Base-by-base conservation (phyloP, 2,888 invertebrate genomes). In the Lochmaea capreae region DNA sequence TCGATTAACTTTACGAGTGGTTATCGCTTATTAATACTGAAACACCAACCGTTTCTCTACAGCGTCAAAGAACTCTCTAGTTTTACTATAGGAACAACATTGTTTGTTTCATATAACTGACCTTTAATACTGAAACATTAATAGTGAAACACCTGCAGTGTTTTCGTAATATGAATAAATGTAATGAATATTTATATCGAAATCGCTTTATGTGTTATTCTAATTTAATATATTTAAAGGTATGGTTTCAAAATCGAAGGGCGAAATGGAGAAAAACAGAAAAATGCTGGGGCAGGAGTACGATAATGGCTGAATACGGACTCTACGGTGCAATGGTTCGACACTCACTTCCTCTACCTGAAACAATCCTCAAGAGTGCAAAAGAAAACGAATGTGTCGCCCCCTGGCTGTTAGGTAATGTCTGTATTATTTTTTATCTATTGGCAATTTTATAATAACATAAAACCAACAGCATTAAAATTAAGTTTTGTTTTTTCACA, bases 211-310 rank as follows among this genome's bases (percentile, higher is more conserved):
- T 8, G 8, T 33, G 0, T 33, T 33, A 33, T 33, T 33, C 6
- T 1, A 8, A 54, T 54, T 9, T 54, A 18, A 18, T 66, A 16
- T 54, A 52, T 90, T 89, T 33, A 1, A 90, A 99, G 99, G 99
- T 99, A 71, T 99, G 99, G 99, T 99, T 97, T 89, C 97, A 97
- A 90, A 99, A 99, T 89, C 92, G 99, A 39, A 91, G 99, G 61
- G 99, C 99, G 84, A 99, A 99, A 87, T 99, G 99, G 99, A 93
- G 99, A 77, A 99, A 99, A 88, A 99, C 99, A 70, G 99, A 99
- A 89, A 99, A 99, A 87, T 98, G 98, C 82, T 99, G 99, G 99
- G 99, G 99, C 65, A 92, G 97, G 83, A 97, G 97, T 86, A 99
- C 99, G 82, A 99, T 99, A 86, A 99, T 99, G 99, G 99, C 99